phyloP scores from a whole-genome alignment of 2,888 invertebrate species.

The Pollenia amentaria region DNA sequence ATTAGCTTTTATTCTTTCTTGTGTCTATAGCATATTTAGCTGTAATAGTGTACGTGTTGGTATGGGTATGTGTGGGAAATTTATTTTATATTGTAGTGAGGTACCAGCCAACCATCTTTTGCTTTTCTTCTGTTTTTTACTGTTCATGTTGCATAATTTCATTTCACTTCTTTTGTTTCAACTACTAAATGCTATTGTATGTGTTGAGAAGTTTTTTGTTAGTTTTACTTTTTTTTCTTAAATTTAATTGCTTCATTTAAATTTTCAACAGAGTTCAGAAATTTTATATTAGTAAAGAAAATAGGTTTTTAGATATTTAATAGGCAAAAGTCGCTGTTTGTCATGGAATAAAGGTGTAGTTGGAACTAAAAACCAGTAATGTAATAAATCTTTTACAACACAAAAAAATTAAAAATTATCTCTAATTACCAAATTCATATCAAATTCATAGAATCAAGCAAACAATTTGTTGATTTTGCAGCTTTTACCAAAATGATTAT shows the following conservation, averaged over 20 bases:
- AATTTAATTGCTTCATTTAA: not conserved
- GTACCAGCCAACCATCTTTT: constrained; percentile 23
- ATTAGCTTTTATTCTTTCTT: constrained; percentile 84
- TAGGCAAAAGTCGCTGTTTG: no score
- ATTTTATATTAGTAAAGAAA: no score
- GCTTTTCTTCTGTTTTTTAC: constrained; percentile 38
- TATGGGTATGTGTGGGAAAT: constrained; percentile 1
- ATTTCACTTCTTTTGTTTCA: constrained; percentile 50
- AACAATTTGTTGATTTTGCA: no score
- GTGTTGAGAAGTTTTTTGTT: constrained; percentile 33
- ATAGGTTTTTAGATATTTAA: no score
- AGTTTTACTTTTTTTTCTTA: not conserved
- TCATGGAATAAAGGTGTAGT: no score
- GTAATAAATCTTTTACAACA: no score
- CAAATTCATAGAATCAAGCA: no score
- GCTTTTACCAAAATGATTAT: no score
- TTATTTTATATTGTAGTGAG: not conserved
- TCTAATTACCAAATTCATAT: no score
- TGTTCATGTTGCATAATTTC: constrained; percentile 57
- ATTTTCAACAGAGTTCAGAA: no score
- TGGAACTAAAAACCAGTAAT: no score
- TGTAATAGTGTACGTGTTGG: not conserved
- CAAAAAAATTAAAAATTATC: no score
- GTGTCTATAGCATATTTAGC: constrained; percentile 75
- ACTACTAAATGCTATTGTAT: constrained; percentile 52